These are phyloP conservation scores for Bradynema listronoti DNA, from an alignment of 1,140 invertebrate species.

Conservation along the genomic window DNA sequence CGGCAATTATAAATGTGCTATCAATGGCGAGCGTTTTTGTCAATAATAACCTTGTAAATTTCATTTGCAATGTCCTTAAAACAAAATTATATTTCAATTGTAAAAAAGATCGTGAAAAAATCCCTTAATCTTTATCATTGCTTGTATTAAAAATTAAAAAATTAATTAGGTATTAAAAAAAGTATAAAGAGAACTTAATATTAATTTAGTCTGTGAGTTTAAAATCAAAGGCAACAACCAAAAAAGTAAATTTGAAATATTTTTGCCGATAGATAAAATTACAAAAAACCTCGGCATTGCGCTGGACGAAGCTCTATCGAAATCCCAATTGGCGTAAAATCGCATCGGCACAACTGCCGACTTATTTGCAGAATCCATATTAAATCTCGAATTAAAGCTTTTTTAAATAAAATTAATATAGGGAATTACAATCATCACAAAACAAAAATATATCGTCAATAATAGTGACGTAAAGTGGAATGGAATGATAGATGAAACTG, in stretches of 20 bases:
- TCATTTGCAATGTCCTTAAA: conserved; percentile 33
- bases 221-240: background rate
- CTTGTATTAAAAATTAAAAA: no score
- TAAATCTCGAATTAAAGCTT: no score
- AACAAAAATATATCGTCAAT: no score
- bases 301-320: conserved; percentile 30
- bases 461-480: no score
- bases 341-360: conserved; percentile 38
- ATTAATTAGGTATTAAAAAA: background rate
- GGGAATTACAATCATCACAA: no score
- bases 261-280: no score
- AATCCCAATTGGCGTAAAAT: conserved; percentile 42
- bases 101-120: background rate
- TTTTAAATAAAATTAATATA: no score
- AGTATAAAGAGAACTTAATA: no score
- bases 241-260: no score
- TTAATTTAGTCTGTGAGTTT: no score
- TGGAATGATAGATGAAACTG: no score
- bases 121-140: no score
- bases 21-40: conserved; percentile 25
- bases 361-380: conserved; percentile 3
- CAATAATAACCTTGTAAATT: conserved; percentile 22
- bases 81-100: conserved; percentile 4
- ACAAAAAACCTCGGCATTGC: conserved; percentile 22
- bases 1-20: conserved; percentile 29